A percentile compares a stretch with the other conserved stretches of the same genome.
These are phyloP conservation scores for Periphyllus acericola DNA, from an alignment of 2,888 invertebrate species.

Conservation along the genomic window DNA sequence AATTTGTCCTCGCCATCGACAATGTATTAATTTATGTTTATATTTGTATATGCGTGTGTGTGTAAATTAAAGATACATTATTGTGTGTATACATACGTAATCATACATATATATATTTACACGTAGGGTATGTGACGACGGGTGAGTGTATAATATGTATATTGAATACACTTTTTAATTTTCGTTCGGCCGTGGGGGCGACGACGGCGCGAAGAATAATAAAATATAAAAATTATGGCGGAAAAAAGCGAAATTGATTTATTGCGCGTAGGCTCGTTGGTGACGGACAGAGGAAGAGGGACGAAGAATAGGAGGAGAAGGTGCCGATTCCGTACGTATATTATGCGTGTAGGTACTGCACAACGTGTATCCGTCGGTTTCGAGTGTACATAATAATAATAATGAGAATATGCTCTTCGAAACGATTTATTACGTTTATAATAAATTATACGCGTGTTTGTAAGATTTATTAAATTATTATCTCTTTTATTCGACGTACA, in stretches of 20 bases:
- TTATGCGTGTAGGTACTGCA: not conserved
- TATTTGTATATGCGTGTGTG: not conserved
- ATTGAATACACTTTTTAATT: not conserved
- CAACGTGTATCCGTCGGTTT: not conserved
- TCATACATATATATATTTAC: not conserved
- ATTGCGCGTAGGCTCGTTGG: not conserved
- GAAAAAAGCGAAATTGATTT: slow-evolving; percentile 32
- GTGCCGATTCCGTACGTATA: not conserved
- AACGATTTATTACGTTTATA: slow-evolving; percentile 36
- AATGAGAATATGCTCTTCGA: not conserved
- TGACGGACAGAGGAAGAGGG: not conserved
- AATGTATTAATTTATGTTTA: too few species aligned
- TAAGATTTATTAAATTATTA: not conserved
- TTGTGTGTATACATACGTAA: not conserved
- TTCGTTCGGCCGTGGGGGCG: not conserved
- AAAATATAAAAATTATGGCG: not conserved
- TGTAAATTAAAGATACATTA: not conserved
- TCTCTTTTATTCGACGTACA: not conserved
- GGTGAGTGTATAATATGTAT: not conserved
- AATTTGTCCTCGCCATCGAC: too few species aligned
- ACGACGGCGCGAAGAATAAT: not conserved
- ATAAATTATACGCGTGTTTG: not conserved
- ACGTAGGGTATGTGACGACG: not conserved
- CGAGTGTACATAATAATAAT: not conserved
- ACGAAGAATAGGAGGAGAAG: not conserved